Percentiles rank a stretch among this genome's conserved stretches.
Conservation (phyloP, 1,140 invertebrate genomes). For the Drosophila neocordata region DNA sequence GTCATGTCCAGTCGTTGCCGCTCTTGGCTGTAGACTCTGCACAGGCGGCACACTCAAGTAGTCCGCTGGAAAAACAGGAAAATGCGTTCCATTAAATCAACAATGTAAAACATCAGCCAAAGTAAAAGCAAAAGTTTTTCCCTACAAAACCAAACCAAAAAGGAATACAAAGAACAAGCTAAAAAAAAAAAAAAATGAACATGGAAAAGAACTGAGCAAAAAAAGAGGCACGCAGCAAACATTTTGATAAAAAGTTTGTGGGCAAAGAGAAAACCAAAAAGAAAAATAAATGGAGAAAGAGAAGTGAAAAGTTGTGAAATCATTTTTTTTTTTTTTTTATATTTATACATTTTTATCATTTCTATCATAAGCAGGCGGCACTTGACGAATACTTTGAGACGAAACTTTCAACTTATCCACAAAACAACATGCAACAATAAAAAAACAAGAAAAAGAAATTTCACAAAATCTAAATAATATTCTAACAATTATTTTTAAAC, state of each 20-base stretch:
- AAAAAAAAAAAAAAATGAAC: too few species aligned
- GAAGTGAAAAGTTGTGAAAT: slow-evolving; percentile 62
- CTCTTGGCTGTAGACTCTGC: slow-evolving; percentile 85
- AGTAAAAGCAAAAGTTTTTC: slow-evolving; percentile 57
- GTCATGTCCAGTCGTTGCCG: slow-evolving; percentile 87
- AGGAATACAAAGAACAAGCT: slow-evolving; percentile 30
- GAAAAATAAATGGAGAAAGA: slow-evolving; percentile 6
- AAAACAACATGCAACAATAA: slow-evolving; percentile 2
- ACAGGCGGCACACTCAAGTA: slow-evolving; percentile 79
- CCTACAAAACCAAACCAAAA: slow-evolving; percentile 37
- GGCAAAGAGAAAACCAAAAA: slow-evolving; percentile 18
- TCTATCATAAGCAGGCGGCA: slow-evolving; percentile 30
- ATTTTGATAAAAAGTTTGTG: slow-evolving; percentile 54
- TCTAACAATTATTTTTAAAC: background rate
- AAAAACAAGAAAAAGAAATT: background rate
- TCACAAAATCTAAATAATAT: slow-evolving; percentile 11
- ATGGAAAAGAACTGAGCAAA: slow-evolving; percentile 32
- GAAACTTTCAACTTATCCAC: slow-evolving; percentile 25
- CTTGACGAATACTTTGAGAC: slow-evolving; percentile 20
- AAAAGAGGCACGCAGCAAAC: slow-evolving; percentile 49
- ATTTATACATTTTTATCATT: slow-evolving; percentile 35
- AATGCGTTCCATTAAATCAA: slow-evolving; percentile 56
- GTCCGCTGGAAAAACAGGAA: slow-evolving; percentile 70
- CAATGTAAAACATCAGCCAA: slow-evolving; percentile 47
- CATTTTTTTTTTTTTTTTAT: slow-evolving; percentile 37